These are phyloP conservation scores for Cetoscarus ocellatus DNA, from an alignment of 2,797 vertebrate genomes.

Conservation along the genomic window DNA sequence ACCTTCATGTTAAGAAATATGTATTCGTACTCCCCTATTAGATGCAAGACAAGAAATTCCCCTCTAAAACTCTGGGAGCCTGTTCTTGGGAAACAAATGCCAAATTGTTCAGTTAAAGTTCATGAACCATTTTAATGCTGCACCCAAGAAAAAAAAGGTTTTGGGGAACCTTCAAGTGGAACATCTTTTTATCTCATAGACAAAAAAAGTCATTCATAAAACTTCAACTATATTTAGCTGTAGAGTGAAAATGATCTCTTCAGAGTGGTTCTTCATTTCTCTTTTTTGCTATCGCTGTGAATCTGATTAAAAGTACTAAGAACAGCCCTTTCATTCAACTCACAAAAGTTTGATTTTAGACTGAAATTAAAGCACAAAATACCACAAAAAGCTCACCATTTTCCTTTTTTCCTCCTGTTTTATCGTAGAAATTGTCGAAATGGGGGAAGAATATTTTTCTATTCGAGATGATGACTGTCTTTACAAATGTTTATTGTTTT, in stretches of 20 bases:
- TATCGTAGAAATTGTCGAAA: too few species aligned
- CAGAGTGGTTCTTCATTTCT: neutral
- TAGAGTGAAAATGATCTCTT: neutral
- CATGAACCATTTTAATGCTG: neutral
- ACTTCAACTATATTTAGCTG: slow-evolving; percentile 14
- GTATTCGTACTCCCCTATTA: neutral
- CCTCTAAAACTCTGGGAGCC: neutral
- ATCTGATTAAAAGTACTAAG: neutral
- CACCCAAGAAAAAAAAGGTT: slow-evolving; percentile 16
- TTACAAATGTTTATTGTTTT: too few species aligned
- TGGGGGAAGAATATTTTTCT: too few species aligned
- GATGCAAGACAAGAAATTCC: slow-evolving; percentile 3
- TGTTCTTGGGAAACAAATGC: neutral
- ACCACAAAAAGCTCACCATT: too few species aligned
- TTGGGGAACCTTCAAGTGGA: slow-evolving; percentile 3
- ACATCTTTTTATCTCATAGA: slow-evolving; percentile 19
- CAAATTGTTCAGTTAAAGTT: slow-evolving; percentile 6
- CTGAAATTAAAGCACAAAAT: too few species aligned
- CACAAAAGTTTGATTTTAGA: neutral
- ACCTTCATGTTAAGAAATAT: slow-evolving; percentile 9
- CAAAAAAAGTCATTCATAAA: slow-evolving; percentile 50
- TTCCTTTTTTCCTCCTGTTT: too few species aligned
- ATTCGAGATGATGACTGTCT: too few species aligned
- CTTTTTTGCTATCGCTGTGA: slow-evolving; percentile 7
- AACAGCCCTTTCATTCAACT: neutral